A percentile compares a stretch with the other conserved stretches of the same genome.
phyloP scores from a whole-genome alignment of 2,113 vertebrate genomes.

The Chionomys nivalis region DNA sequence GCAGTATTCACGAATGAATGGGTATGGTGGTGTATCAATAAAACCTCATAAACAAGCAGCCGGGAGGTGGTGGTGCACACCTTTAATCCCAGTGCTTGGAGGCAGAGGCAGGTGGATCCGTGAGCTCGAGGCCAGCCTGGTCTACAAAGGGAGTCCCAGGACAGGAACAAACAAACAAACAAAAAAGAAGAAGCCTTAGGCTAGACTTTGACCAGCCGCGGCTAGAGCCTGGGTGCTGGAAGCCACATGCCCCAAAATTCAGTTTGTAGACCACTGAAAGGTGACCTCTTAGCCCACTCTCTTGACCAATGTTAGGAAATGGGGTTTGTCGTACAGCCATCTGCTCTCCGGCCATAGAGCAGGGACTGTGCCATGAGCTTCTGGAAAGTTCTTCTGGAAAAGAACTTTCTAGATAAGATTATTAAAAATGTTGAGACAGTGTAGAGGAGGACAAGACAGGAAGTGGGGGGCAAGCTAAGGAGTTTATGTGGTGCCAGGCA shows the following conservation, averaged over 20 bases:
- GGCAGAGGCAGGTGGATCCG: too few relatives aligned
- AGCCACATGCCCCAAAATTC: not conserved
- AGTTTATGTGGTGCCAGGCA: not conserved
- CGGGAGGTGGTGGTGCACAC: too few relatives aligned
- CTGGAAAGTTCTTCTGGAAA: conserved; percentile 4
- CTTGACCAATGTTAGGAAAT: not conserved
- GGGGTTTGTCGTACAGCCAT: not conserved
- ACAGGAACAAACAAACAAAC: too few relatives aligned
- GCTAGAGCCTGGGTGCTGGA: not conserved
- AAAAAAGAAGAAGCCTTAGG: too few relatives aligned
- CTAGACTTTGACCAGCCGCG: not conserved
- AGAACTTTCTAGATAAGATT: not conserved
- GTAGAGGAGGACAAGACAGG: not conserved
- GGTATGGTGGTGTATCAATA: not conserved
- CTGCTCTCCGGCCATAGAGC: not conserved
- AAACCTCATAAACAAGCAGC: conserved; percentile 15
- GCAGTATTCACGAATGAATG: not conserved
- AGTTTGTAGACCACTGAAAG: not conserved
- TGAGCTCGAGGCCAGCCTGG: too few relatives aligned
- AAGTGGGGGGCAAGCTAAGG: not conserved
- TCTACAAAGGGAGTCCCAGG: too few relatives aligned
- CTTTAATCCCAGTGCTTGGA: too few relatives aligned
- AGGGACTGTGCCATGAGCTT: not conserved
- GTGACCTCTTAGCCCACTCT: not conserved
- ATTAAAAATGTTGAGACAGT: not conserved